A percentile compares a stretch with the other conserved stretches of the same genome.
These are phyloP conservation scores for Cyprinodon tularosa DNA, from an alignment of 2,113 vertebrate genomes.

Conservation along the genomic window DNA sequence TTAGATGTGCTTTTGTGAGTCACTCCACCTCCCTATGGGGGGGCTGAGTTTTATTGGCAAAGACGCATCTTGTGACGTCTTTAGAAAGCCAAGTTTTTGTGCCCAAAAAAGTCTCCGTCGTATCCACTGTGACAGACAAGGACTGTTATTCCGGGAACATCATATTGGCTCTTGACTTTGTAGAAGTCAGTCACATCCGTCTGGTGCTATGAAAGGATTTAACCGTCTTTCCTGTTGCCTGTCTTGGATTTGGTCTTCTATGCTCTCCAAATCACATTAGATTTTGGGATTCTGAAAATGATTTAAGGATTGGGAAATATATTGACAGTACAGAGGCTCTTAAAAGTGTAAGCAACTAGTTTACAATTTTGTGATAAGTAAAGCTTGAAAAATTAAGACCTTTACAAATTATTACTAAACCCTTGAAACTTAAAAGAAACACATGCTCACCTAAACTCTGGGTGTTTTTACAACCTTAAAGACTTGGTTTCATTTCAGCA, in stretches of 20 bases:
- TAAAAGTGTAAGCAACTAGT: neutral
- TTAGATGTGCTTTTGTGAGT: conserved; percentile 45
- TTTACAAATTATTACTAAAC: neutral
- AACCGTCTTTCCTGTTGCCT: conserved; percentile 15
- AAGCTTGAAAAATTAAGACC: neutral
- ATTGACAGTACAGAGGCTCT: neutral
- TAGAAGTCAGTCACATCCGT: conserved; percentile 40
- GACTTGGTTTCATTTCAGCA: neutral
- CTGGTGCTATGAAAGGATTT: conserved; percentile 34
- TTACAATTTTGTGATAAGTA: neutral
- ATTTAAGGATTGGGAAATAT: neutral
- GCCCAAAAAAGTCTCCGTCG: conserved; percentile 45
- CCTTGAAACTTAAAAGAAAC: too few species aligned
- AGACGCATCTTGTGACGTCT: conserved; percentile 54
- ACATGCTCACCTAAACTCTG: neutral
- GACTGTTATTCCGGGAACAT: conserved; percentile 42
- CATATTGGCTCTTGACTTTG: conserved; percentile 53
- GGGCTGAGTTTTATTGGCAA: conserved; percentile 46
- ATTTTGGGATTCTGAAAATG: conserved; percentile 25
- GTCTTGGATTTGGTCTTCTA: conserved; percentile 28
- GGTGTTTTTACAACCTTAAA: neutral
- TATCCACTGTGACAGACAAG: conserved; percentile 12
- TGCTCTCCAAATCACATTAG: neutral
- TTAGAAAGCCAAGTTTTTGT: conserved; percentile 7
- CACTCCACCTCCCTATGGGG: conserved; percentile 50